Evolutionary conservation across 2,113 vertebrate species (phyloP).

Genomic region (Erpornis zantholeuca): DNA sequence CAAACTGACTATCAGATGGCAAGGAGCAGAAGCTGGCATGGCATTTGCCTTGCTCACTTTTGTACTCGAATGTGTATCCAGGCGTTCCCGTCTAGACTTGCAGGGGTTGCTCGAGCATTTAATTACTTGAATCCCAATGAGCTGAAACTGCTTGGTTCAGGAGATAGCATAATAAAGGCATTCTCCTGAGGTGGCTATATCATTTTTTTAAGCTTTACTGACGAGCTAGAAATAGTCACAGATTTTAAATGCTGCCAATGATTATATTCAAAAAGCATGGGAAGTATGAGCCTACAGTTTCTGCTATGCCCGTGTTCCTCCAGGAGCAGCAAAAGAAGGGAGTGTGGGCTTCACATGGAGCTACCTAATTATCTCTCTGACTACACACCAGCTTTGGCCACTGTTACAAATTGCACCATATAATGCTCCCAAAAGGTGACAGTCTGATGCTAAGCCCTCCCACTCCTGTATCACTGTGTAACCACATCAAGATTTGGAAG

Average conservation of each 20-base stretch:
- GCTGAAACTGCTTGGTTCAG: constrained; percentile 23
- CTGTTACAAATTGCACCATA: neutral
- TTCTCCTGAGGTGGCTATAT: neutral
- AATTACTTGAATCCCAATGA: constrained; percentile 54
- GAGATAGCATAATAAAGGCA: constrained; percentile 13
- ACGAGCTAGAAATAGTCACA: neutral
- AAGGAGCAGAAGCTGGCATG: neutral
- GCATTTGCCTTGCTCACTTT: constrained; percentile 9
- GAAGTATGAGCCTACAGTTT: neutral
- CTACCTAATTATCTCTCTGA: neutral
- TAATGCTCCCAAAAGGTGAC: neutral
- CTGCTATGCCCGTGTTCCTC: neutral
- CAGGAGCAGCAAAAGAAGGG: neutral
- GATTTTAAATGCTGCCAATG: neutral
- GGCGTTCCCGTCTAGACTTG: neutral
- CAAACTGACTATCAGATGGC: constrained; percentile 18
- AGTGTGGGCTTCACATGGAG: neutral
- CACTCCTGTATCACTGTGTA: neutral
- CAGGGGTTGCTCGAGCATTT: constrained; percentile 34
- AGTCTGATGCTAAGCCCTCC: neutral
- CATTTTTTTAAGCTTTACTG: constrained; percentile 7
- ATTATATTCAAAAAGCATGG: neutral
- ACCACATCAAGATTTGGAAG: neutral
- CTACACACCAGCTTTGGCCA: neutral
- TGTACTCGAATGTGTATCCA: neutral